Evolutionary conservation across 2,888 invertebrate species (phyloP), one percentile per base, ranked within the genome.

Genomic region (Chelonus formosanus): DNA sequence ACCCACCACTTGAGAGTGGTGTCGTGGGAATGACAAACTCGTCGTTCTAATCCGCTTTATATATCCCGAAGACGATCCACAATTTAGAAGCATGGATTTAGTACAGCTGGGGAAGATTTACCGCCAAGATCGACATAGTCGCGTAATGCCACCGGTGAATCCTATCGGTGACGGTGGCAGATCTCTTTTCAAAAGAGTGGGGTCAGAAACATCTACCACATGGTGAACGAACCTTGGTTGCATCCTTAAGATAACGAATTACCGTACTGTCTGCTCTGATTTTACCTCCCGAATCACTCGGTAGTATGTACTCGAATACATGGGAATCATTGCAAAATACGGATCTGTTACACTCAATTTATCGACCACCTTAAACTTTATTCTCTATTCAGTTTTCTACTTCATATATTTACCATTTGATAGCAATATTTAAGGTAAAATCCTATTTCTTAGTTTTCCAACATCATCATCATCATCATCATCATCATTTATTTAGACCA

Each of bases 71-170:
- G 74, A 75, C 78, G 76, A 79, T 80, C 80, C 80, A 76, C 74
- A 77, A 81, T 80, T 79, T 79, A 78, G 77, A 81, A 83, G 82
- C 80, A 81, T 75, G 83, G 82, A 80, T 83, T 82, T 80, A 79
- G 81, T 80, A 78, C 79, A 82, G 79, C 74, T 73, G 71, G 77
- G 73, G 68, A 77, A 80, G 83, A 83, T 83, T 83, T 81, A 82
- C 67, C 81, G 79, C 74, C 76, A 78, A 76, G 76, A 78, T 80
- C 77, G 76, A 59, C 55, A 57, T 63, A 53, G 63, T 63, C 63
- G 67, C 60, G 63, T 59, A 59, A 64, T 63, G 63, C 63, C 55
- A 63, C 59, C 10, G 60, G 55, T 59, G 59, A 50, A 64, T 56
- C 59, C 59, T 47, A 60, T 67, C 63, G 55, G 55, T 54, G 63